Base-by-base conservation (phyloP, 1,140 invertebrate species). In the Ericerus pela region DNA sequence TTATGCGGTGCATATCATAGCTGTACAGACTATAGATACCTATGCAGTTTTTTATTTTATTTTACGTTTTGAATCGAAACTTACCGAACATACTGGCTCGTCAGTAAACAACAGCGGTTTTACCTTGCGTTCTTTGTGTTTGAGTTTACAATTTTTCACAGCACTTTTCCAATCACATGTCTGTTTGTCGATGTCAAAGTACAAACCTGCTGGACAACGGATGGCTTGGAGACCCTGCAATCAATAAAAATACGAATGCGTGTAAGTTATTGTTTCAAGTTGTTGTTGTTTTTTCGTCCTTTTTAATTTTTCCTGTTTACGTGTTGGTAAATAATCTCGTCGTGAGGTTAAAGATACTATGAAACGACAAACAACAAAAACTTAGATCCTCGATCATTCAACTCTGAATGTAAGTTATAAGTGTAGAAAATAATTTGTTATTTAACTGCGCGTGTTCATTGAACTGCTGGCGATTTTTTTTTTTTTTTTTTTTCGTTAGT, bases 91-190 rank as follows among this genome's bases (percentile, higher is more conserved):
- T 22, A 94, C 75, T 2, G 90, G 90, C 67, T 94, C 89, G 62
- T 93, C 88, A 2, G 90, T 94, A 70, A 84, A 84, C 2, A 94
- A 72, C 57, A 91, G 72, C 54, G 91, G 91, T 68, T 90, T 90
- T 12, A 86, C 80, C 68, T 90, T 89, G 57, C 85, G 80, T 66
- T 90, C 88, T 68, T 91, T 91, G 70, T 82, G 89, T 73, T 90
- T 93, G 64, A 86, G 70, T 65, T 88, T 88, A 71, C 91, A 95
- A 68, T 94, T 94, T 68, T 89, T 91, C 0, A 95, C 90, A 2
- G 88, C 79, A 59, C 84, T 85, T 68, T 92, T 94, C 90, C 90
- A 95, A 67, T 94, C 88, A 67, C 90, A 95, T 2, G 90, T 94
- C 71, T 95, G 91, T 69, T 93, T 92, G 65, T 94, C 89, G 63